These are phyloP conservation scores for Stigmatopora nigra DNA, from an alignment of 2,113 vertebrate genomes.

Conservation along the genomic window DNA sequence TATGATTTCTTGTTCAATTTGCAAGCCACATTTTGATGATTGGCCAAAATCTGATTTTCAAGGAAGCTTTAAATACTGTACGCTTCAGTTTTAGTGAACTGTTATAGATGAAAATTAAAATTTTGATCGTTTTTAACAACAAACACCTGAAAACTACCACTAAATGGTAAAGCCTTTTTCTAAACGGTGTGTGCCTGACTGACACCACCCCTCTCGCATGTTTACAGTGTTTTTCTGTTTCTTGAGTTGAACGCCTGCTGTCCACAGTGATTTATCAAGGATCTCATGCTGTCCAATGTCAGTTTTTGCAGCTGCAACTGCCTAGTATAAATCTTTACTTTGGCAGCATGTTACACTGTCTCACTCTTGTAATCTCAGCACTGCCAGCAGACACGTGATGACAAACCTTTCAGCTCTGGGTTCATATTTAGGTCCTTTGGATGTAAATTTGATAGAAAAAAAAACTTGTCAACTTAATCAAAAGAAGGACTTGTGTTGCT, in stretches of 20 bases:
- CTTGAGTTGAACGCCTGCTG: conserved; percentile 60
- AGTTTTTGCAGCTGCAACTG: conserved; percentile 67
- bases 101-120: too few relatives aligned
- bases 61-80: too few relatives aligned
- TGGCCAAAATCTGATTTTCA: too few relatives aligned
- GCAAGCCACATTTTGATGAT: too few relatives aligned
- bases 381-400: conserved; percentile 48
- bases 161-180: background rate
- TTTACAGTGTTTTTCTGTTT: conserved; percentile 48
- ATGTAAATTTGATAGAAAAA: conserved; percentile 38
- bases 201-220: conserved; percentile 16
- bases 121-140: background rate
- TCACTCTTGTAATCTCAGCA: conserved; percentile 54
- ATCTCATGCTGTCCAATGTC: conserved; percentile 62
- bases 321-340: conserved; percentile 70
- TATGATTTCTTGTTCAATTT: too few relatives aligned
- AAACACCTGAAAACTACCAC: background rate
- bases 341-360: conserved; percentile 51
- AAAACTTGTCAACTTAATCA: conserved; percentile 40
- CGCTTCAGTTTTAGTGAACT: too few relatives aligned
- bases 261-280: conserved; percentile 71
- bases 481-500: conserved; percentile 12
- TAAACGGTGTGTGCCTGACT: conserved; percentile 15
- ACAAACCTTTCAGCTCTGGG: conserved; percentile 45
- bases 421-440: conserved; percentile 48